Conservation (phyloP, 2,888 invertebrate genomes). For the Calliphora vomitoria region DNA sequence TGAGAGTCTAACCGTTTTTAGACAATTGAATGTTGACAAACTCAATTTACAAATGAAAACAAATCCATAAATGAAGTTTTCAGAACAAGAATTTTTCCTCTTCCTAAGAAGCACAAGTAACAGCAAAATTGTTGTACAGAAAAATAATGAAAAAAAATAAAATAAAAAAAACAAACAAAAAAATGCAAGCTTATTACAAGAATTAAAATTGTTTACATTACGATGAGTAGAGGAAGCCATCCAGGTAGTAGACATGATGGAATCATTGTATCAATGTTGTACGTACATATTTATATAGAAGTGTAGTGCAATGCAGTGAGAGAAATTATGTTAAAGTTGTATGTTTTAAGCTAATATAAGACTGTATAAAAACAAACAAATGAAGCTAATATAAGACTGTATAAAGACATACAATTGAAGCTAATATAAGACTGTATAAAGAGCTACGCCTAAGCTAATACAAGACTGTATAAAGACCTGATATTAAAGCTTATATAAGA, state of each 20-base stretch:
- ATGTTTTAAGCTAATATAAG: too few relatives aligned
- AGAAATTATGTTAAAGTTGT: neutral
- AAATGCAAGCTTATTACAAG: constrained; percentile 69
- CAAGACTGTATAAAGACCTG: too few relatives aligned
- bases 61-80: constrained; percentile 71
- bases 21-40: constrained; percentile 68
- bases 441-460: too few relatives aligned
- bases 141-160: constrained; percentile 1
- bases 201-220: constrained; percentile 70
- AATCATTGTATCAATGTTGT: constrained; percentile 57
- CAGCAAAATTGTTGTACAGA: neutral
- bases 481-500: too few relatives aligned
- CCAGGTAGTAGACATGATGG: constrained; percentile 71
- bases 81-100: constrained; percentile 53
- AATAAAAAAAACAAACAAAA: neutral
- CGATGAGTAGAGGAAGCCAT: constrained; percentile 67
- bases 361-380: too few relatives aligned
- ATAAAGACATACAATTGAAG: too few relatives aligned
- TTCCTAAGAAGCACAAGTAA: constrained; percentile 41
- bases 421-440: too few relatives aligned
- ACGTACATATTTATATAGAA: neutral
- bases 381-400: too few relatives aligned
- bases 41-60: constrained; percentile 69
- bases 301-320: neutral
- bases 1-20: constrained; percentile 48